Conservation (phyloP, 2,797 vertebrate species). For the Cynodonichthys magdalenae region DNA sequence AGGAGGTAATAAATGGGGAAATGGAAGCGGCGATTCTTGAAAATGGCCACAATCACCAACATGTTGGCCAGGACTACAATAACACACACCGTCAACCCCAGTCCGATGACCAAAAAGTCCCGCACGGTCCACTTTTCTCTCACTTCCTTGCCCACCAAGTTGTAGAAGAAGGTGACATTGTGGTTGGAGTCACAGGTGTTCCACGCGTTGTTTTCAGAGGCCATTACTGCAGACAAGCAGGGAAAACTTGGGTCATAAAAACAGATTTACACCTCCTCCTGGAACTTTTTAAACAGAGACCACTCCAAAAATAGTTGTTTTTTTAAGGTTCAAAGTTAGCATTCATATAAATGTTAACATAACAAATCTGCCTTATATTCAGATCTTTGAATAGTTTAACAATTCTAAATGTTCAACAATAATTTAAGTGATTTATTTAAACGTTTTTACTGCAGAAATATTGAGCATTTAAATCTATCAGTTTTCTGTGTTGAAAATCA, state of each 20-base stretch:
- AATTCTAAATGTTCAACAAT: no score
- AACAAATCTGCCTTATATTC: no score
- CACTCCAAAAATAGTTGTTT: no score
- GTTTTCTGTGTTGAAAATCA: no score
- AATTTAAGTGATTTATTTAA: no score
- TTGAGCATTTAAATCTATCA: no score
- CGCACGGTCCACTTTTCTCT: constrained; percentile 78
- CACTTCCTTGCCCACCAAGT: constrained; percentile 83
- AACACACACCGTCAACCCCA: constrained; percentile 87
- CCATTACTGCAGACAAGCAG: constrained; percentile 33
- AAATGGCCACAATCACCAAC: constrained; percentile 88
- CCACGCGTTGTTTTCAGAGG: constrained; percentile 26
- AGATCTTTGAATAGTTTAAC: no score
- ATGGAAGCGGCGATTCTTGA: constrained; percentile 90
- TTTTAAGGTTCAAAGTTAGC: no score
- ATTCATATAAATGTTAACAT: no score
- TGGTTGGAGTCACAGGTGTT: constrained; percentile 79
- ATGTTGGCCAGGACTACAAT: constrained; percentile 90
- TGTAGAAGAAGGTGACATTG: constrained; percentile 88
- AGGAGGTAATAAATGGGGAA: constrained; percentile 94
- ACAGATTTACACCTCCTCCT: not conserved
- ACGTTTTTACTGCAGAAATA: no score
- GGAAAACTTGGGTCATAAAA: not conserved
- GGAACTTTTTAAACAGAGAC: no score
- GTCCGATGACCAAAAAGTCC: constrained; percentile 83